Evolutionary conservation across 1,140 invertebrate genomes (phyloP), one percentile per base, ranked within the genome.

Genomic region (Drosophila erecta): DNA sequence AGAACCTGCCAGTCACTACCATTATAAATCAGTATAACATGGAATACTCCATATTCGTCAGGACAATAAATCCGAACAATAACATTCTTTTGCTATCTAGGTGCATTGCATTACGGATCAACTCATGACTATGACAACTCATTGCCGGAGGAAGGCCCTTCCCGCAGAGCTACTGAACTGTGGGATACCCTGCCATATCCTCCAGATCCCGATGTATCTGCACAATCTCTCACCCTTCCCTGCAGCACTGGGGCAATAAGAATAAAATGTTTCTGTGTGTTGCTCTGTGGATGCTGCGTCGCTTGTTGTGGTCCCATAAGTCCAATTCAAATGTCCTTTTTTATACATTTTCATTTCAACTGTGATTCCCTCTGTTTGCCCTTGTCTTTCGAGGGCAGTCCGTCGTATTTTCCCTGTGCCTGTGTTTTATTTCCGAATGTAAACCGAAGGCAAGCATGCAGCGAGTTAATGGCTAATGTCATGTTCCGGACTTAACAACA

Each of bases 321-420:
- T 89, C 84, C 84, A 90, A 89, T 89, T 89, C 84, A 89, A 89
- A 89, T 89, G 84, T 89, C 84, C 85, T 89, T 89, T 89, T 89
- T 89, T 89, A 89, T 89, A 89, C 84, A 83, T 87, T 87, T 89
- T 89, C 87, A 89, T 89, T 90, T 90, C 84, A 89, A 90, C 84
- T 80, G 84, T 89, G 84, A 90, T 90, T 89, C 79, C 64, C 65
- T 71, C 59, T 80, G 66, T 70, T 64, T 71, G 79, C 60, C 61
- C 76, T 73, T 50, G 57, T 66, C 54, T 54, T 55, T 33, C 35
- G 53, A 64, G 64, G 64, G 59, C 44, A 22, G 14, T 8, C 22
- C 37, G 30, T n/a, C 22, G 59, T 61, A 51, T 43, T 50, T 64
- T 54, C 56, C 41, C 51, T 74, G 40, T 46, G 64, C 70, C 64